A percentile compares a stretch with the other conserved stretches of the same genome.
These are phyloP conservation scores for Dermatemys mawii DNA, from an alignment of 2,113 vertebrate genomes.

Conservation along the genomic window DNA sequence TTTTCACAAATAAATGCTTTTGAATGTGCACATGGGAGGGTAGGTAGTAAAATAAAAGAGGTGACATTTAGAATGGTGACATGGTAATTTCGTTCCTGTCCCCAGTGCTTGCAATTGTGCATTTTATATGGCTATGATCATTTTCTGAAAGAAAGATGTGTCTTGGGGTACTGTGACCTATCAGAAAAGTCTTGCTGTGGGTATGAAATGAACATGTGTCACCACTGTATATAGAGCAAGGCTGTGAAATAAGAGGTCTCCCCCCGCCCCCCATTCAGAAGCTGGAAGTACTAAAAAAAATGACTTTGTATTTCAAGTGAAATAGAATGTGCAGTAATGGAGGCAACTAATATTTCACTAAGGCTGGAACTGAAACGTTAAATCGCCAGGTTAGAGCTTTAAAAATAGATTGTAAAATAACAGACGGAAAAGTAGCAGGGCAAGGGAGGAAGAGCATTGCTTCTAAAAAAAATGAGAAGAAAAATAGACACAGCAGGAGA, in stretches of 20 bases:
- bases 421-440: neutral
- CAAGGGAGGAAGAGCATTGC: neutral
- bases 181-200: constrained; percentile 8
- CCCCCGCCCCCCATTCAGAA: neutral
- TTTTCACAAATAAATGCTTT: neutral
- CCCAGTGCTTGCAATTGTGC: neutral
- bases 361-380: neutral
- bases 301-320: neutral
- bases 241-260: neutral
- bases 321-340: neutral
- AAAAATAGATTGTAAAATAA: neutral
- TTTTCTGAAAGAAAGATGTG: constrained; percentile 10
- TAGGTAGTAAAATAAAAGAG: constrained; percentile 29
- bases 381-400: neutral
- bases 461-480: neutral
- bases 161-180: neutral
- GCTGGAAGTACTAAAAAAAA: neutral
- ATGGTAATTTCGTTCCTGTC: constrained; percentile 35
- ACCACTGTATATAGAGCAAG: constrained; percentile 6
- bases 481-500: neutral
- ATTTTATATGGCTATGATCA: neutral
- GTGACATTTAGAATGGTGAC: neutral
- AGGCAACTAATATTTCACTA: neutral
- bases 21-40: neutral
- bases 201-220: constrained; percentile 22